Evolutionary conservation across 2,113 vertebrate genomes (phyloP).

Genomic region (Cepphus grylle): DNA sequence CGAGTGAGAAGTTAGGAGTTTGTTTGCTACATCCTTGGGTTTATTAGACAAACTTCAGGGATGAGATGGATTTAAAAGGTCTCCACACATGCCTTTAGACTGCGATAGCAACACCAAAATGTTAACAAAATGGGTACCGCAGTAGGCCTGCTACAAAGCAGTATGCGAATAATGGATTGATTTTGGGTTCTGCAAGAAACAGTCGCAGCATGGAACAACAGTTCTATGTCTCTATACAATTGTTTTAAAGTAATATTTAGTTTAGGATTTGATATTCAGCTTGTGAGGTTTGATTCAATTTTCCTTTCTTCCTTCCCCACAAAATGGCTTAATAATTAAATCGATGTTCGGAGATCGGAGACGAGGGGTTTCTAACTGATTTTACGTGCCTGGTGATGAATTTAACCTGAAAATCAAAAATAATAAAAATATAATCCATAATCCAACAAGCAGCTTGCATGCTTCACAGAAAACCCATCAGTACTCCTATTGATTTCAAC

Average conservation of each 20-base stretch:
- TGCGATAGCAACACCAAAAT: neutral
- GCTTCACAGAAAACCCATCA: neutral
- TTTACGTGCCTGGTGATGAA: neutral
- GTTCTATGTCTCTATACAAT: neutral
- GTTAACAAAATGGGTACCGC: neutral
- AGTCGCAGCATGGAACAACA: neutral
- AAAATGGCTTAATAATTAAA: conserved; percentile 24
- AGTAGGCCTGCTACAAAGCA: neutral
- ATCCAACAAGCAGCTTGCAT: neutral
- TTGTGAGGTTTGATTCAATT: neutral
- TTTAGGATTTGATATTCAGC: neutral
- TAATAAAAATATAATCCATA: conserved; percentile 9
- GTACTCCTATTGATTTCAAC: neutral
- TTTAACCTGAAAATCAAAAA: conserved; percentile 23
- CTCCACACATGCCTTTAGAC: neutral
- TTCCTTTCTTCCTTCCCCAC: conserved; percentile 11
- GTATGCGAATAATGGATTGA: neutral
- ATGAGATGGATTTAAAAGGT: neutral
- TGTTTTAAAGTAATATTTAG: neutral
- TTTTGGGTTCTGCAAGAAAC: neutral
- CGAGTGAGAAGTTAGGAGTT: neutral
- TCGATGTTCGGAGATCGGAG: neutral
- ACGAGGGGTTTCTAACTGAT: neutral
- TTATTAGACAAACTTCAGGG: neutral
- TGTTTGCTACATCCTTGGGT: neutral